phyloP scores from a whole-genome alignment of 2,888 invertebrate species.

The Diploptera punctata region DNA sequence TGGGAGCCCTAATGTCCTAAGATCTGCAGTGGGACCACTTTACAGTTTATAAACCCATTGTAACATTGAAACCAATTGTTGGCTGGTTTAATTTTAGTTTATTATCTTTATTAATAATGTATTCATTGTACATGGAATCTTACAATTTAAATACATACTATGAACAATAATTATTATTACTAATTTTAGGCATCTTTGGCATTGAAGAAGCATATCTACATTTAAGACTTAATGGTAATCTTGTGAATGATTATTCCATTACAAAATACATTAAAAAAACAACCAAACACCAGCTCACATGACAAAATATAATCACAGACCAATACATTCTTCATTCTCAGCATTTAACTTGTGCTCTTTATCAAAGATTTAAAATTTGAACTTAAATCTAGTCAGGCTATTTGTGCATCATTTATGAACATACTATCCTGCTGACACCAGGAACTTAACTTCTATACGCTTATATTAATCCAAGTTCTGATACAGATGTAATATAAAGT shows the following conservation, averaged over 20 bases:
- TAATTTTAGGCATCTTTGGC: constrained; percentile 16
- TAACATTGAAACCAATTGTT: no score
- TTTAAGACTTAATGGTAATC: no score
- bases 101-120: neutral
- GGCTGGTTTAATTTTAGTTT: no score
- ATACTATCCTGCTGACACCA: neutral
- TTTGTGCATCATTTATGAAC: neutral
- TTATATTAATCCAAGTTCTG: no score
- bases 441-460: no score
- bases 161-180: neutral
- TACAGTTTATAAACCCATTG: no score
- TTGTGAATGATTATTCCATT: neutral
- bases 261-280: neutral
- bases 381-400: neutral
- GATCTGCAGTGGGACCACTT: no score
- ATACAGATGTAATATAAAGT: no score
- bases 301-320: neutral
- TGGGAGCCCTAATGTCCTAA: no score
- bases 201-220: constrained; percentile 17
- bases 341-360: neutral
- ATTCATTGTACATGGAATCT: constrained; percentile 6
- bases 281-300: neutral
- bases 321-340: neutral
- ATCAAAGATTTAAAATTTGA: neutral
- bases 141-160: constrained; percentile 1